Evolutionary conservation across 2,113 vertebrate genomes (phyloP).

Genomic region (Hydrolagus affinis): DNA sequence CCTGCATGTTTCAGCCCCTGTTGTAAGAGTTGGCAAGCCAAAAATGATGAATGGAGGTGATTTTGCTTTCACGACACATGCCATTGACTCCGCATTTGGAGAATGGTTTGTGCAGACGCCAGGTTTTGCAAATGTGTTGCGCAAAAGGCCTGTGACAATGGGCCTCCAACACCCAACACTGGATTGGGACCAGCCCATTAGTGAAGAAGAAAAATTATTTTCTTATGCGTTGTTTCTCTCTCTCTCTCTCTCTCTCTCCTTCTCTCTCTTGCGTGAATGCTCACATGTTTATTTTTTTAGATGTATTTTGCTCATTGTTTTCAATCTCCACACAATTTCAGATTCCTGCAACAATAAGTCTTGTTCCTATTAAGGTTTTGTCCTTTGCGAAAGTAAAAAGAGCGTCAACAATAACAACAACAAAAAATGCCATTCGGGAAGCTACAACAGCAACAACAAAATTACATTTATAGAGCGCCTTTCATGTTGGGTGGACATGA

Average conservation of each 20-base stretch:
- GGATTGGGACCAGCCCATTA: neutral
- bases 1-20: neutral
- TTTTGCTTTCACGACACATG: constrained; percentile 1
- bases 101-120: neutral
- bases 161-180: neutral
- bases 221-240: neutral
- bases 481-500: no score
- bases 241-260: neutral
- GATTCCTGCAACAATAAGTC: neutral
- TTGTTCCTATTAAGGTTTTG: neutral
- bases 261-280: no score
- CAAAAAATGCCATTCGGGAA: no score
- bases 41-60: constrained; percentile 15
- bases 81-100: neutral
- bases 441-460: no score
- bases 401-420: neutral
- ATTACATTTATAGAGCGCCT: no score
- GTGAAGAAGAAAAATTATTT: neutral
- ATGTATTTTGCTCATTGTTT: no score
- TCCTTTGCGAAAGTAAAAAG: neutral
- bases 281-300: no score
- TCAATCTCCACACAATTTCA: neutral
- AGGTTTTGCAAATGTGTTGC: neutral
- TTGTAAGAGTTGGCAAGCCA: neutral
- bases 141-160: neutral